Percentiles rank a stretch among this genome's conserved stretches.
phyloP scores from a whole-genome alignment of 2,888 invertebrate genomes.

The Cephonodes hylas region DNA sequence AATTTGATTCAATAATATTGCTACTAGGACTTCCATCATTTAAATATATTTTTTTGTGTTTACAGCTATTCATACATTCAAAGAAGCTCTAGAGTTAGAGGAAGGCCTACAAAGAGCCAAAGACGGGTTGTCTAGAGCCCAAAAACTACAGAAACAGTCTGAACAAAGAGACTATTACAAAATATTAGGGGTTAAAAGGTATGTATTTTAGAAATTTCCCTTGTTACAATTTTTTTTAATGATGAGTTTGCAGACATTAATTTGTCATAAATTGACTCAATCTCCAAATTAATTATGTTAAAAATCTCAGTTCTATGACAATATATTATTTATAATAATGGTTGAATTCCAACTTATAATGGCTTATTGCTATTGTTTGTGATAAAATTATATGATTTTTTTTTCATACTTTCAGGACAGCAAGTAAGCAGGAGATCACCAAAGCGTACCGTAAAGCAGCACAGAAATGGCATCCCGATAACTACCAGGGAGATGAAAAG shows the following conservation, averaged over 20 bases:
- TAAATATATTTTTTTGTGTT: slow-evolving; percentile 21
- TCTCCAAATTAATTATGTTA: no score
- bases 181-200: slow-evolving; percentile 94
- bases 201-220: no score
- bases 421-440: slow-evolving; percentile 94
- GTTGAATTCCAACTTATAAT: no score
- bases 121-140: slow-evolving; percentile 93
- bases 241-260: no score
- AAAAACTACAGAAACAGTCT: slow-evolving; percentile 95
- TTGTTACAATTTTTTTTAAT: no score
- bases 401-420: slow-evolving; percentile 74
- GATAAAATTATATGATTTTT: neutral
- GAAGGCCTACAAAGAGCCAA: slow-evolving; percentile 89
- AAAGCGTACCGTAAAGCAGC: slow-evolving; percentile 98
- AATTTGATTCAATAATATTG: no score
- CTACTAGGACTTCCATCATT: neutral
- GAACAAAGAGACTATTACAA: slow-evolving; percentile 98
- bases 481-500: slow-evolving; percentile 93
- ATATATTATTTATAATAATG: no score
- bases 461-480: slow-evolving; percentile 99
- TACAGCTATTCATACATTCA: slow-evolving; percentile 92
- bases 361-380: no score
- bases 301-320: no score
- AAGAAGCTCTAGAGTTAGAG: slow-evolving; percentile 92
- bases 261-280: no score